These are phyloP conservation scores for Palaemon carinicauda DNA, from an alignment of 1,140 invertebrate species.

Conservation along the genomic window DNA sequence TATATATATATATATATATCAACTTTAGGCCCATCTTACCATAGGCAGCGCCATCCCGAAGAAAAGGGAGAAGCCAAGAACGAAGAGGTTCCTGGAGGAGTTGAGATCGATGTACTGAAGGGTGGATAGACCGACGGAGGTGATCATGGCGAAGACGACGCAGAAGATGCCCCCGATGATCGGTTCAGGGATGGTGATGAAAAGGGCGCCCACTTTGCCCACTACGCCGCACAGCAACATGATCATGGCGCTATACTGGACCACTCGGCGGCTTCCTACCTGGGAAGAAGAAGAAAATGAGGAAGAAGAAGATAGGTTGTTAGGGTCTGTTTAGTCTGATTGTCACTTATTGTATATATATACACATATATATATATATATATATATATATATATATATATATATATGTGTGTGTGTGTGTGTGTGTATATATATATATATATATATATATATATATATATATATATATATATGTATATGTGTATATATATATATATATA, in stretches of 20 bases:
- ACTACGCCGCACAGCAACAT: conserved; percentile 84
- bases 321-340: too few relatives aligned
- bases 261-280: conserved; percentile 86
- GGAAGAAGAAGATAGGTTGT: too few relatives aligned
- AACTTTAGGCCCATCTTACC: too few relatives aligned
- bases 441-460: too few relatives aligned
- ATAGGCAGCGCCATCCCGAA: conserved; percentile 21
- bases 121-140: conserved; percentile 69
- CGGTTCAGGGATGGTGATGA: conserved; percentile 88
- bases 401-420: too few relatives aligned
- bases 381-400: too few relatives aligned
- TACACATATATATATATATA: too few relatives aligned
- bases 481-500: too few relatives aligned
- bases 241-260: conserved; percentile 79
- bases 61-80: conserved; percentile 31
- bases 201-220: conserved; percentile 84
- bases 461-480: too few relatives aligned
- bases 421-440: too few relatives aligned
- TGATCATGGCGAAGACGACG: conserved; percentile 87
- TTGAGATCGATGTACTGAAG: conserved; percentile 34
- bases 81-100: conserved; percentile 46
- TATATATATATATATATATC: too few relatives aligned
- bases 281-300: conserved; percentile 63
- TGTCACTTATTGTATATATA: too few relatives aligned
- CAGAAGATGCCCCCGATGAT: conserved; percentile 89